A percentile compares a stretch with the other conserved stretches of the same genome.
These are phyloP conservation scores for Scylla paramamosain DNA, from an alignment of 1,140 invertebrate genomes.

Conservation along the genomic window DNA sequence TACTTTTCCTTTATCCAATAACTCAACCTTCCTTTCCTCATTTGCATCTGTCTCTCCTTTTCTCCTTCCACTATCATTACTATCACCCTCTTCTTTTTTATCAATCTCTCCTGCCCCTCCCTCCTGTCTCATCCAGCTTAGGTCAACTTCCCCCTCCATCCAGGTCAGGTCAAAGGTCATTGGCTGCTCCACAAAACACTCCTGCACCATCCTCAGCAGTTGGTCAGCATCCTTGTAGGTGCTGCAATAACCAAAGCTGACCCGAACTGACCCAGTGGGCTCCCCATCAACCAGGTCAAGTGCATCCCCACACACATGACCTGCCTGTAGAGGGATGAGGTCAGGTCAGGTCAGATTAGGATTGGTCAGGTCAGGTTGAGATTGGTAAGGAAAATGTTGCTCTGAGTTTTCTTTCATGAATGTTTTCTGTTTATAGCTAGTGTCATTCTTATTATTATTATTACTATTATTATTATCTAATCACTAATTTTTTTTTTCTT, in stretches of 20 bases:
- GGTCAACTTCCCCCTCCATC: conserved; percentile 45
- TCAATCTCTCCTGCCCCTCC: conserved; percentile 77
- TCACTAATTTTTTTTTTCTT: no score
- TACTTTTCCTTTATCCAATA: neutral
- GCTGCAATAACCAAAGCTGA: conserved; percentile 97
- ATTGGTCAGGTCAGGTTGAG: no score
- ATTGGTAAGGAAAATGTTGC: neutral
- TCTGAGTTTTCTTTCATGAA: neutral
- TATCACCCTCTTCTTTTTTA: neutral
- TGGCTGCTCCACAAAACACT: conserved; percentile 81
- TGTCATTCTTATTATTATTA: no score
- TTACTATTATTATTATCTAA: no score
- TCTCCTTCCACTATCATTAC: neutral
- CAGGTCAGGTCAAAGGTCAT: conserved; percentile 62
- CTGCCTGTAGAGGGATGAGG: conserved; percentile 82
- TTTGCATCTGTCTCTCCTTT: neutral
- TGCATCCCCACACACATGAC: conserved; percentile 95
- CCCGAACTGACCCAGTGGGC: conserved; percentile 94
- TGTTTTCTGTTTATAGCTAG: neutral
- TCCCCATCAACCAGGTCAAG: conserved; percentile 92
- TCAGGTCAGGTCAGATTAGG: neutral
- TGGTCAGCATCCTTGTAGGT: conserved; percentile 86
- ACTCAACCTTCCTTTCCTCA: neutral
- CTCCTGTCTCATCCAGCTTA: neutral
- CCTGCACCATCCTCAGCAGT: conserved; percentile 87